A percentile compares a stretch with the other conserved stretches of the same genome.
Evolutionary conservation across 2,797 vertebrate genomes (phyloP).

Genomic region (Ispidina lecontei): DNA sequence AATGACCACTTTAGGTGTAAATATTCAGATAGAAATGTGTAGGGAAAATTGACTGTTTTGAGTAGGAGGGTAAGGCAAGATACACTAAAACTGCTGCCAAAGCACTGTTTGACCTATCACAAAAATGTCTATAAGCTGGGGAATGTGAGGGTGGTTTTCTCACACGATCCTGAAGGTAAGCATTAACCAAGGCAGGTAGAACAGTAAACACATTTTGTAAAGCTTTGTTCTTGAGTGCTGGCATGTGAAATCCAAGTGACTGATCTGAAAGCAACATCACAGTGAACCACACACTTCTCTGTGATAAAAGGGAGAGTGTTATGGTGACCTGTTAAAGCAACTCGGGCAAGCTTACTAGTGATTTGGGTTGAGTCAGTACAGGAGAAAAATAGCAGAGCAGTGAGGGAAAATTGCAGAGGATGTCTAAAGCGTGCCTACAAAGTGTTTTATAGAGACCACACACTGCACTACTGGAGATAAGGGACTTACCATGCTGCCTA

Average conservation of each 20-base stretch:
- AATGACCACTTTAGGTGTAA: neutral
- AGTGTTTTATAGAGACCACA: neutral
- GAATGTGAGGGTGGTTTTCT: neutral
- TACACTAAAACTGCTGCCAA: neutral
- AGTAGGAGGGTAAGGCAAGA: neutral
- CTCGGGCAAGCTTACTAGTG: neutral
- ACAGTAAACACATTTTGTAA: neutral
- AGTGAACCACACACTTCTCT: neutral
- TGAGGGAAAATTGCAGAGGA: neutral
- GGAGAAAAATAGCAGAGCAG: conserved; percentile 1
- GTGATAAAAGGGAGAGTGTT: neutral
- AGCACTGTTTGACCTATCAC: neutral
- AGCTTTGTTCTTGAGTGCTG: neutral
- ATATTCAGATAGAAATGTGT: neutral
- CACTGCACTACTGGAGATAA: neutral
- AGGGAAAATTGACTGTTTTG: neutral
- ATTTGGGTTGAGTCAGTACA: neutral
- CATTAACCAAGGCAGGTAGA: neutral
- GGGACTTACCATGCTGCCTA: neutral
- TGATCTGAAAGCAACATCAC: neutral
- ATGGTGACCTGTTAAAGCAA: neutral
- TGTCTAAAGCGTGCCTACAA: neutral
- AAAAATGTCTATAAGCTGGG: neutral
- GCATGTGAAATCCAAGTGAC: neutral
- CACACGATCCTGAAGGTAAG: neutral